A percentile compares a stretch with the other conserved stretches of the same genome.
These are phyloP conservation scores for Plectropomus leopardus DNA, from an alignment of 2,113 vertebrate genomes.

Conservation along the genomic window DNA sequence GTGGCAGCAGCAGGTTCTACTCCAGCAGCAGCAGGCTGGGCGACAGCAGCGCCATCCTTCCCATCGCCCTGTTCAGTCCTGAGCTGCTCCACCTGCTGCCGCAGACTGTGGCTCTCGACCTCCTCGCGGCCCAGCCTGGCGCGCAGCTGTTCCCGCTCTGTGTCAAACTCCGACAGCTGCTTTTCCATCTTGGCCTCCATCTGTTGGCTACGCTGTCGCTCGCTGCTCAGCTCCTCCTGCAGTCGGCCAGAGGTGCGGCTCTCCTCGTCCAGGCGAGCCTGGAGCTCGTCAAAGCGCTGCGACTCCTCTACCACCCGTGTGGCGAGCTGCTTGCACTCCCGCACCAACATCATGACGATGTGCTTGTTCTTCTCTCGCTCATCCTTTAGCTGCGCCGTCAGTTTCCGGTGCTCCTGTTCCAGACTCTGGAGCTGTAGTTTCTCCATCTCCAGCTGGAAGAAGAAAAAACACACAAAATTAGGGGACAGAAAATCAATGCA, in stretches of 20 bases:
- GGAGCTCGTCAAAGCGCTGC: slow-evolving; percentile 91
- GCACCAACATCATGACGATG: slow-evolving; percentile 95
- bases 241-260: slow-evolving; percentile 85
- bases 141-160: slow-evolving; percentile 95
- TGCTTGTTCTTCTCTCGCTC: slow-evolving; percentile 97
- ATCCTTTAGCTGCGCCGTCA: slow-evolving; percentile 92
- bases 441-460: slow-evolving; percentile 93
- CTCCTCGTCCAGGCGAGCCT: slow-evolving; percentile 91
- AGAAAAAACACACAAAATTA: slow-evolving; percentile 13
- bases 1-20: slow-evolving; percentile 79
- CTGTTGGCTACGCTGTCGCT: slow-evolving; percentile 90
- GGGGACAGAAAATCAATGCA: not conserved
- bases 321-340: slow-evolving; percentile 96
- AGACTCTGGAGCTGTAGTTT: slow-evolving; percentile 94
- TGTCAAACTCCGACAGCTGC: slow-evolving; percentile 95
- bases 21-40: slow-evolving; percentile 74
- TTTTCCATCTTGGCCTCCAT: slow-evolving; percentile 96
- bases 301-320: slow-evolving; percentile 93
- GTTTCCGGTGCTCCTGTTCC: slow-evolving; percentile 94
- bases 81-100: slow-evolving; percentile 93
- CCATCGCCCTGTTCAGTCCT: slow-evolving; percentile 87
- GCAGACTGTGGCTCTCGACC: slow-evolving; percentile 91
- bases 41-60: slow-evolving; percentile 78
- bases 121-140: slow-evolving; percentile 94
- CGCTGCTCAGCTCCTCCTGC: slow-evolving; percentile 89